A percentile compares a stretch with the other conserved stretches of the same genome.
These are phyloP conservation scores for Hemichromis elongatus DNA, from an alignment of 2,113 vertebrate species.

Conservation along the genomic window DNA sequence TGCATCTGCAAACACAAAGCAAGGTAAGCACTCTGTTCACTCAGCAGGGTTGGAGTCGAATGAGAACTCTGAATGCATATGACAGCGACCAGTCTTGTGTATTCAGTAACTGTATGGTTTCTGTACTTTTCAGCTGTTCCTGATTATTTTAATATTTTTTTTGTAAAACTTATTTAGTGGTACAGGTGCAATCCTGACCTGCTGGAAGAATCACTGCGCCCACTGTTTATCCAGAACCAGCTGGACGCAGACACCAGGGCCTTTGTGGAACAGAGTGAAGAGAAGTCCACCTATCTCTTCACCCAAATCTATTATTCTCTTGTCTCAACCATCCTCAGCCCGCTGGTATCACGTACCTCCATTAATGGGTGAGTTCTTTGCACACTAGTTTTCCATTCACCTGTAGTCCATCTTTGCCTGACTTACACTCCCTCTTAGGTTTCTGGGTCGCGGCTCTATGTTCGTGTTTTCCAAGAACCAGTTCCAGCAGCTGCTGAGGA, in stretches of 20 bases:
- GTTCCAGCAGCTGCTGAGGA: conserved; percentile 85
- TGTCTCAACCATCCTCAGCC: conserved; percentile 88
- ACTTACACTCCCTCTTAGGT: conserved; percentile 64
- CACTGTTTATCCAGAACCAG: conserved; percentile 88
- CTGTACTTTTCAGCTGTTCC: neutral
- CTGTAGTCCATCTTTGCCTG: neutral
- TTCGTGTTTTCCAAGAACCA: conserved; percentile 94
- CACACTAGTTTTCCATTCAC: neutral
- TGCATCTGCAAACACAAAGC: neutral
- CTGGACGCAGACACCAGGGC: conserved; percentile 85
- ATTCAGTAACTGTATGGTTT: neutral
- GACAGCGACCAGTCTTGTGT: fast-evolving
- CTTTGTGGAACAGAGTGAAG: conserved; percentile 87
- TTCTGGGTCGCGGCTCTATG: conserved; percentile 95
- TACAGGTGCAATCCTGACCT: conserved; percentile 85
- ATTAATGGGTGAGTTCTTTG: conserved; percentile 88
- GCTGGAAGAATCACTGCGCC: conserved; percentile 80
- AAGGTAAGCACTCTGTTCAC: fast-evolving
- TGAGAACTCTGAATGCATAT: neutral
- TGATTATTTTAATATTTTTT: neutral
- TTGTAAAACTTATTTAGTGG: conserved; percentile 73
- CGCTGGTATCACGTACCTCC: conserved; percentile 94
- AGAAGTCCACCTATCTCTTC: conserved; percentile 96
- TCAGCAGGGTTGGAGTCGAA: neutral
- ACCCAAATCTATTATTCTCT: conserved; percentile 96